A percentile compares a stretch with the other conserved stretches of the same genome.
Evolutionary conservation across 2,113 vertebrate genomes (phyloP).

Genomic region (Dendrocopos noguchii): DNA sequence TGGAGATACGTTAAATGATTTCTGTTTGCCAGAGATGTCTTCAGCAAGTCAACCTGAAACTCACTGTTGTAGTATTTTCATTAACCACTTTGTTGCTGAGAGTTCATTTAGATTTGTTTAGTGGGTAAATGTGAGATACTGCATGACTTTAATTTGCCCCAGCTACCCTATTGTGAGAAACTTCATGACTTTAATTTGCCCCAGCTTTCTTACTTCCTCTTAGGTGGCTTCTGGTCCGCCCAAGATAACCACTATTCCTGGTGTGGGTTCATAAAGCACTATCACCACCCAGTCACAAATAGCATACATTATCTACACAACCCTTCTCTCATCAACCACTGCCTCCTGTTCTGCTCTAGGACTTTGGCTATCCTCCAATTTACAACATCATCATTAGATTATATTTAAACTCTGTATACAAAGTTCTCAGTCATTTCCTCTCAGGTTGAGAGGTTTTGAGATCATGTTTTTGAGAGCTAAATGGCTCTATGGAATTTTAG

Average conservation of each 20-base stretch:
- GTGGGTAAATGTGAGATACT: not conserved
- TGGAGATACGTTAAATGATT: not conserved
- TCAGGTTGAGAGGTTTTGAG: not conserved
- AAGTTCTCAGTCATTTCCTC: not conserved
- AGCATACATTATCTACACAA: not conserved
- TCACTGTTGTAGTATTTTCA: not conserved
- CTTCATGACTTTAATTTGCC: not conserved
- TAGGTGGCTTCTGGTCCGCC: not conserved
- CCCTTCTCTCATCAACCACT: not conserved
- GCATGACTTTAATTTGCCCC: not conserved
- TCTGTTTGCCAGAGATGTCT: constrained; percentile 17
- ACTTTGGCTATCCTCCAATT: constrained; percentile 7
- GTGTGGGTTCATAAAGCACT: not conserved
- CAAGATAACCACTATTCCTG: not conserved
- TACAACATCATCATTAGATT: not conserved
- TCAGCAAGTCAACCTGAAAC: constrained; percentile 40
- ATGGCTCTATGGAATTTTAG: not conserved
- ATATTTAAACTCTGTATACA: not conserved
- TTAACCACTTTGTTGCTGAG: not conserved
- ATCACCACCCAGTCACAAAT: not conserved
- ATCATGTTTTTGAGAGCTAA: not conserved
- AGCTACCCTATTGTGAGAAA: not conserved
- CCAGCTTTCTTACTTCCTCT: not conserved
- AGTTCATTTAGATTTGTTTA: not conserved
- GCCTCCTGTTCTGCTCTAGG: not conserved